phyloP scores from a whole-genome alignment of 1,140 invertebrate species.

The Tetraneura akinire region DNA sequence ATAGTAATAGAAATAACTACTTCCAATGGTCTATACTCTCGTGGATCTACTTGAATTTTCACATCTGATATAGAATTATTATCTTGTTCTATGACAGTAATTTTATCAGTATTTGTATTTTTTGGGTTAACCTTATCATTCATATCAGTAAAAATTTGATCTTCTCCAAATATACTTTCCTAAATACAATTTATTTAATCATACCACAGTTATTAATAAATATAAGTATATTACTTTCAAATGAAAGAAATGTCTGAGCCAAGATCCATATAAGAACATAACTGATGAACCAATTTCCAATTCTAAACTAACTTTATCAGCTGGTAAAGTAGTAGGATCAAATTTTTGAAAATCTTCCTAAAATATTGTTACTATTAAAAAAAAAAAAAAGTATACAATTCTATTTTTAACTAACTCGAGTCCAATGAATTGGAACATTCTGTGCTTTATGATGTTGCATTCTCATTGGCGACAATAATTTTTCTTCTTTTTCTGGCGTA shows the following conservation, averaged over 20 bases:
- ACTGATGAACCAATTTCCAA: constrained; percentile 91
- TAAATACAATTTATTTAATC: constrained; percentile 57
- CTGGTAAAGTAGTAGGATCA: constrained; percentile 78
- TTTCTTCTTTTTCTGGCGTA: constrained; percentile 91
- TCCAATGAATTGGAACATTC: constrained; percentile 62
- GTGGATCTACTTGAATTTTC: constrained; percentile 74
- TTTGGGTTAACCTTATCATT: constrained; percentile 55
- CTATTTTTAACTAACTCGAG: constrained; percentile 56
- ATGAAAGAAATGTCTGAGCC: constrained; percentile 84
- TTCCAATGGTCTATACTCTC: constrained; percentile 83
- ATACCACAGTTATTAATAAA: background rate
- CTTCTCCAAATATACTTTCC: constrained; percentile 95
- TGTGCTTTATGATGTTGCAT: constrained; percentile 66
- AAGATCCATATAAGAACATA: constrained; percentile 84
- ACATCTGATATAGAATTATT: constrained; percentile 61
- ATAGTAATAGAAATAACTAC: constrained; percentile 92
- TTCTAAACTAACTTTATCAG: constrained; percentile 87
- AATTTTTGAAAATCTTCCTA: constrained; percentile 73
- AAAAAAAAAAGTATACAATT: constrained; percentile 3
- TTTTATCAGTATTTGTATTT: constrained; percentile 52
- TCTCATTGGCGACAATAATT: constrained; percentile 84
- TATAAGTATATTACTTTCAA: constrained; percentile 66
- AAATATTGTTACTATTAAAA: constrained; percentile 27
- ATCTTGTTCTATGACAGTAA: constrained; percentile 45
- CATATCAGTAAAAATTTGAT: constrained; percentile 92